These are phyloP conservation scores for Diaperis boleti DNA, from an alignment of 2,888 invertebrate species.

Conservation along the genomic window DNA sequence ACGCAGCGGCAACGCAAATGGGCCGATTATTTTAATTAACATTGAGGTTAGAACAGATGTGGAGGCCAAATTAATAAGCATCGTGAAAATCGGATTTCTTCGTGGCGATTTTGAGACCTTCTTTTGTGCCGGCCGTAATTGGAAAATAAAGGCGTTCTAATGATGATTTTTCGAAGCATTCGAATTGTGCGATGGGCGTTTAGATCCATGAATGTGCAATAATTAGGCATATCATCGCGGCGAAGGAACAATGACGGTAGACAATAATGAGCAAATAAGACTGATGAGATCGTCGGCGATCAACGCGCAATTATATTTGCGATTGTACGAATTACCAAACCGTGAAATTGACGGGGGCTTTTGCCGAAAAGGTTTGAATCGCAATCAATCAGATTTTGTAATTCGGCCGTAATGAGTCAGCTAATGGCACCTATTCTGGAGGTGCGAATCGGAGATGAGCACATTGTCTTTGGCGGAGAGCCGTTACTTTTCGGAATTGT, in stretches of 20 bases:
- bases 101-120: neutral
- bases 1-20: conserved; percentile 31
- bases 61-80: conserved; percentile 25
- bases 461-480: no score
- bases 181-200: conserved; percentile 23
- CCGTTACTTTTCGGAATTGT: no score
- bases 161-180: conserved; percentile 4
- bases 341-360: conserved; percentile 34
- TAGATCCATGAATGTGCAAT: conserved; percentile 30
- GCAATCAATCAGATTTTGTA: conserved; percentile 17
- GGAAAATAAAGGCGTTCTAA: neutral
- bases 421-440: no score
- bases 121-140: neutral
- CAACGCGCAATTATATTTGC: conserved; percentile 19
- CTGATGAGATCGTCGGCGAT: conserved; percentile 31
- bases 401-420: neutral
- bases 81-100: conserved; percentile 12
- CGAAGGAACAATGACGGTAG: conserved; percentile 28
- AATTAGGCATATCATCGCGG: conserved; percentile 30
- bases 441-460: no score
- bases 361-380: neutral
- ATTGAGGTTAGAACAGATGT: conserved; percentile 37
- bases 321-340: conserved; percentile 28
- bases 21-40: conserved; percentile 41
- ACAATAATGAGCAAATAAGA: conserved; percentile 25